Evolutionary conservation across 2,797 vertebrate genomes (phyloP).

Genomic region (Nyctalus aviator): DNA sequence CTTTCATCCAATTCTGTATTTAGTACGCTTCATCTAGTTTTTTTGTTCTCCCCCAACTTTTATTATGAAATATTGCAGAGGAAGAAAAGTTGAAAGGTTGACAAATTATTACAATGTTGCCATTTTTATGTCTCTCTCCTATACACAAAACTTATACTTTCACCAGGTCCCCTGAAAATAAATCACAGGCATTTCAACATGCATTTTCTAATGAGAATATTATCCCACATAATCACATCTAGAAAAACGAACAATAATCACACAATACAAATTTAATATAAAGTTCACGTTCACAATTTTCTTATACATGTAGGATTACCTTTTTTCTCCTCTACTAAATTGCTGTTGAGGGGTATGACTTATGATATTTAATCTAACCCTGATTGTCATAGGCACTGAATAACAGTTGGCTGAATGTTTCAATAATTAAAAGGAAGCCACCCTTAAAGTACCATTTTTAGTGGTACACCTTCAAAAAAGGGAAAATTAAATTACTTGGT

Average conservation of each 20-base stretch:
- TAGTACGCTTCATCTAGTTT: background rate
- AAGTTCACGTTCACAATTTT: background rate
- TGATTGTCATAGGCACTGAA: background rate
- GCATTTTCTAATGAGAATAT: constrained; percentile 14
- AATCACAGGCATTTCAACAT: background rate
- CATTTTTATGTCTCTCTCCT: background rate
- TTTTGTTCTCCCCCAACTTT: background rate
- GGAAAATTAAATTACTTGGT: background rate
- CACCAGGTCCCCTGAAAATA: background rate
- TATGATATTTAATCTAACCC: background rate
- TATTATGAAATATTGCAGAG: background rate
- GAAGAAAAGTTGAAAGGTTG: constrained; percentile 2
- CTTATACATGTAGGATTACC: background rate
- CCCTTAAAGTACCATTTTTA: background rate
- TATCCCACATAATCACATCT: background rate
- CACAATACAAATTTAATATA: background rate
- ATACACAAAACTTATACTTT: background rate
- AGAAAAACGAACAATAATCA: background rate
- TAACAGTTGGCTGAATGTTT: background rate
- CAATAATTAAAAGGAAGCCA: background rate
- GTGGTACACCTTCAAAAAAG: background rate
- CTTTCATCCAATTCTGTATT: background rate
- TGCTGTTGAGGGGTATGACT: background rate
- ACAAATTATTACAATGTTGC: constrained; percentile 15
- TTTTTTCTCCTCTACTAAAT: background rate